Evolutionary conservation across 2,888 invertebrate genomes (phyloP), one percentile per base, ranked within the genome.

Genomic region (Oxytorus armatus): DNA sequence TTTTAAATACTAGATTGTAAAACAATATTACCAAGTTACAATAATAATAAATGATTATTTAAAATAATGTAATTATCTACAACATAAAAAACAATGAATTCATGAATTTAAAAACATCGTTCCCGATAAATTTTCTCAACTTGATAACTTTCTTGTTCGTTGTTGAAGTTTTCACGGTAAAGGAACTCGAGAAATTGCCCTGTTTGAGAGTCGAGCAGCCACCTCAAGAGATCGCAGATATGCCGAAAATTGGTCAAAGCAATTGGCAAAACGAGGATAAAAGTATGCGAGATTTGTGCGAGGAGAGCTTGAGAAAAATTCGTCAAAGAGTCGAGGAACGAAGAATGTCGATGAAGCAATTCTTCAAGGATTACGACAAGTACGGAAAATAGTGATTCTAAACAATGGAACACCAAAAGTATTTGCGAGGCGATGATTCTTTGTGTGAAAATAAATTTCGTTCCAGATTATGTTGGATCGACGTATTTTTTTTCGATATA

Each of bases 291-390:
- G 86, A 89, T 36, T 77, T 90, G 47, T 90, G 92, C 88, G 94
- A 95, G 88, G 94, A 94, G 39, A 94, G 95, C 16, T 91, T 96
- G 77, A 92, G 93, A 86, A 94, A 94, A 87, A 93, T 96, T 82
- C 94, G 95, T 78, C 92, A 94, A 57, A 94, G 94, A 80, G 93
- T 95, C 76, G 91, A 92, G 55, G 94, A 94, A 87, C 93, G 96
- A 81, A 90, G 95, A 70, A 93, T 96, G 55, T 93, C 95, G 83
- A 89, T 96, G 79, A 94, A 95, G 81, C 95, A 95, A 0, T 94
- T 94, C 81, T 96, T 96, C 89, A 93, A 94, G 57, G 95, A 95
- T 85, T 95, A 95, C 85, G 96, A 96, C 89, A 94, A 93, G 96
- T 96, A 85, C 89, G 91, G 11, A 16, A 47, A 59, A 49, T 25